Percentiles rank a stretch among this genome's conserved stretches.
phyloP scores from a whole-genome alignment of 2,797 vertebrate genomes.

The Nannoperca obscura region DNA sequence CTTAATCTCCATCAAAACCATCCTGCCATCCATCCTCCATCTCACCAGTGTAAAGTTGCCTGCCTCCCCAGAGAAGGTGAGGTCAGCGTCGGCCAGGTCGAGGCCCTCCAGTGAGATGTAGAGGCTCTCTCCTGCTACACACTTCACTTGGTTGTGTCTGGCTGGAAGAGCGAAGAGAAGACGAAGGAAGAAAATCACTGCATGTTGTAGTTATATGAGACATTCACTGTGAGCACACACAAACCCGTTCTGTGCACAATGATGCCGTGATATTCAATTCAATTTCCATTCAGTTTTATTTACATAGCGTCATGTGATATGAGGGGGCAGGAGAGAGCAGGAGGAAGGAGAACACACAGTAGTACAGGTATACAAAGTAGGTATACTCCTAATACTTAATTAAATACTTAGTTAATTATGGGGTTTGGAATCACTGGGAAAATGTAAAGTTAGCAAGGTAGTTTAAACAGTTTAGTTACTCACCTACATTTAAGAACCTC shows the following conservation, averaged over 20 bases:
- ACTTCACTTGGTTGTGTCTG: constrained; percentile 30
- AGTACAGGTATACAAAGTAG: too few relatives aligned
- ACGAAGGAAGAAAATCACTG: not conserved
- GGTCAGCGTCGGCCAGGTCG: constrained; percentile 15
- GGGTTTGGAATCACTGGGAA: not conserved
- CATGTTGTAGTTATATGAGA: not conserved
- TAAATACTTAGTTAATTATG: too few relatives aligned
- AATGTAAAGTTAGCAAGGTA: not conserved
- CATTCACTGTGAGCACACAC: not conserved
- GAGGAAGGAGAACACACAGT: too few relatives aligned
- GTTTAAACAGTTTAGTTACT: not conserved
- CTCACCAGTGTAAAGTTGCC: constrained; percentile 67
- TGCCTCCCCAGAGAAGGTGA: constrained; percentile 46
- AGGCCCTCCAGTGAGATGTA: constrained; percentile 66
- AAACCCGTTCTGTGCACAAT: not conserved
- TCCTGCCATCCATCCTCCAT: too few relatives aligned
- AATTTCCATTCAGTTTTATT: too few relatives aligned
- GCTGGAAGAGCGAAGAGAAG: constrained; percentile 48
- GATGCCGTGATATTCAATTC: too few relatives aligned
- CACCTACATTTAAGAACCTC: too few relatives aligned
- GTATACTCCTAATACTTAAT: too few relatives aligned
- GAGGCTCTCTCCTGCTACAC: constrained; percentile 72
- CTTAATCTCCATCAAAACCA: not conserved
- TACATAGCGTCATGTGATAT: too few relatives aligned
- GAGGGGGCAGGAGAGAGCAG: too few relatives aligned